phyloP scores from a whole-genome alignment of 1,140 invertebrate species.

The Caerostris extrusa region DNA sequence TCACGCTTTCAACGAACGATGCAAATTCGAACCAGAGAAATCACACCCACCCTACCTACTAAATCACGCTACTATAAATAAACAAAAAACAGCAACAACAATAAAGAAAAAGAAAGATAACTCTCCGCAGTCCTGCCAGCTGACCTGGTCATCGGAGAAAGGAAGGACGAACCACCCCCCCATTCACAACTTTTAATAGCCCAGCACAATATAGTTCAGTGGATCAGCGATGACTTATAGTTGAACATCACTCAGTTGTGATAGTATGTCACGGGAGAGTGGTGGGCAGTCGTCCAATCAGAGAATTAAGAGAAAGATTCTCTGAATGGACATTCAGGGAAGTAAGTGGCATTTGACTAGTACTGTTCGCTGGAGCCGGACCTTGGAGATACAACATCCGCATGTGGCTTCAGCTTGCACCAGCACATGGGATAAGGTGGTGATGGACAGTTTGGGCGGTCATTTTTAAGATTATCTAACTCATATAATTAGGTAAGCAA shows the following conservation, averaged over 20 bases:
- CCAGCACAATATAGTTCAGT: slow-evolving; percentile 27
- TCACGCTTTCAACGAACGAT: slow-evolving; percentile 26
- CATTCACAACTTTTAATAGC: slow-evolving; percentile 27
- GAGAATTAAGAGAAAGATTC: background rate
- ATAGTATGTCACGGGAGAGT: background rate
- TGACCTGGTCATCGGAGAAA: slow-evolving; percentile 31
- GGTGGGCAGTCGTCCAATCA: background rate
- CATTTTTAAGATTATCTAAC: background rate
- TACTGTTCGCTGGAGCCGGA: background rate
- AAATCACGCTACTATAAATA: slow-evolving; percentile 37
- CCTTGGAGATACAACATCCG: background rate
- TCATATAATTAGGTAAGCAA: background rate
- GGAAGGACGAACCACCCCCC: slow-evolving; percentile 26
- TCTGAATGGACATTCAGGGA: slow-evolving; percentile 9
- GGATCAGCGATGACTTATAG: slow-evolving; percentile 45
- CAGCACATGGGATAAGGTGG: background rate
- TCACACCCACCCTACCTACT: background rate
- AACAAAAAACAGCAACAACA: slow-evolving; percentile 3
- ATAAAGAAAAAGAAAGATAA: background rate
- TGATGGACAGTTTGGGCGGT: background rate
- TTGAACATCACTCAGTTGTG: background rate
- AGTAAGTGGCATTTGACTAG: background rate
- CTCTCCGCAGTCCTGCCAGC: background rate
- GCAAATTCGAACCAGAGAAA: slow-evolving; percentile 37
- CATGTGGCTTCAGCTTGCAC: background rate